Percentiles rank a stretch among this genome's conserved stretches.
These are phyloP conservation scores for Paramuricea clavata DNA, from an alignment of 92 coral and sea anemone genomes.

Conservation along the genomic window DNA sequence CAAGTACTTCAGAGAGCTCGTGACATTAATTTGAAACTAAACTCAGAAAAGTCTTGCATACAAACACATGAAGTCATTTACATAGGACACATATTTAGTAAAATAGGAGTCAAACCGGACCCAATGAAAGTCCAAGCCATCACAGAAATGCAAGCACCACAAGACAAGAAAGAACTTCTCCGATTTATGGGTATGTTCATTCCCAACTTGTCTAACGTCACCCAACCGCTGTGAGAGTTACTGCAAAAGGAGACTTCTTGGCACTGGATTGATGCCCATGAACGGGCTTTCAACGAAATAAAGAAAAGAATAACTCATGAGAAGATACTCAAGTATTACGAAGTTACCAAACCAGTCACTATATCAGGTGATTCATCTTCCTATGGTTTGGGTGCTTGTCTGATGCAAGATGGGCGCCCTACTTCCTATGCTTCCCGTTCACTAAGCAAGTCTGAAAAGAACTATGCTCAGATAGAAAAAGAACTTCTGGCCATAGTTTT, in stretches of 20 bases:
- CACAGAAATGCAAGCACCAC: neutral
- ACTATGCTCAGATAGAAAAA: conserved; percentile 50
- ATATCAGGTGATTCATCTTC: conserved; percentile 67
- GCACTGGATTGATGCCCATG: conserved; percentile 1
- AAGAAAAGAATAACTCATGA: conserved; percentile 27
- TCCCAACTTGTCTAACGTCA: conserved; percentile 15
- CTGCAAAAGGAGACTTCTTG: neutral
- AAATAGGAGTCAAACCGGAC: conserved; percentile 23
- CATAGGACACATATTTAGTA: conserved; percentile 1
- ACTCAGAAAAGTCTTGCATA: conserved; percentile 13
- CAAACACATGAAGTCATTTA: conserved; percentile 11
- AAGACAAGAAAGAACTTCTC: conserved; percentile 12
- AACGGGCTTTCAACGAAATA: neutral
- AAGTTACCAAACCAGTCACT: conserved; percentile 53
- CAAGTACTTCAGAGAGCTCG: conserved; percentile 28
- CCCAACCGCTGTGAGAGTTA: conserved; percentile 11
- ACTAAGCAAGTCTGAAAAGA: conserved; percentile 59
- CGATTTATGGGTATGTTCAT: conserved; percentile 8
- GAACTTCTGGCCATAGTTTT: conserved; percentile 44
- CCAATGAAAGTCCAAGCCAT: conserved; percentile 20
- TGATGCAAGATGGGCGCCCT: conserved; percentile 67
- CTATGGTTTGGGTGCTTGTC: conserved; percentile 67
- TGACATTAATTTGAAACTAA: conserved; percentile 6
- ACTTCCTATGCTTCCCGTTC: conserved; percentile 64
- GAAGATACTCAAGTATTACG: conserved; percentile 54